Conservation (phyloP, 2,113 vertebrate species). For the Semnornis frantzii region DNA sequence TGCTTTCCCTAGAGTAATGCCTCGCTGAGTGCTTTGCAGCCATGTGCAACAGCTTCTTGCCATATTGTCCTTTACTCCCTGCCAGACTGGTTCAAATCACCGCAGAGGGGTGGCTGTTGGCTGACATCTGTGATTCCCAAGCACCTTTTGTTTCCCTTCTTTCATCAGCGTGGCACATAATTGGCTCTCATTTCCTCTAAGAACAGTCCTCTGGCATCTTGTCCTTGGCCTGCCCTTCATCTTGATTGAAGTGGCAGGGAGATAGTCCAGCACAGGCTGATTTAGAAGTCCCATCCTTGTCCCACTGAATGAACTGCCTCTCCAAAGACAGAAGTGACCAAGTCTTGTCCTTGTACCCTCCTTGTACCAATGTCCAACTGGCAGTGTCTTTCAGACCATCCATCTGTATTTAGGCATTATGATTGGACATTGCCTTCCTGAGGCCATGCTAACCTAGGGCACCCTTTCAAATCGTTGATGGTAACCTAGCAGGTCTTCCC, state of each 20-base stretch:
- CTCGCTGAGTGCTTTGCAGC: not conserved
- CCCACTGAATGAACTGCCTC: not conserved
- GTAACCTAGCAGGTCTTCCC: not conserved
- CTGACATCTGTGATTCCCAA: not conserved
- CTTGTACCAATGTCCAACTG: not conserved
- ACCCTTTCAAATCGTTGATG: not conserved
- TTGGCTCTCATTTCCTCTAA: not conserved
- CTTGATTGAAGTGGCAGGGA: not conserved
- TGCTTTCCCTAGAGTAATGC: not conserved
- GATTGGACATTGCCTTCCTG: not conserved
- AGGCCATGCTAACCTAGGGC: not conserved
- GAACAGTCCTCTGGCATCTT: not conserved
- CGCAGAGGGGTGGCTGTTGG: not conserved
- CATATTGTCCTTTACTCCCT: not conserved
- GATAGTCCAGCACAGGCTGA: not conserved
- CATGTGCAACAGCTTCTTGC: not conserved
- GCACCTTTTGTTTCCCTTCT: not conserved
- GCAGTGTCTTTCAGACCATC: not conserved
- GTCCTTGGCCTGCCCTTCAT: not conserved
- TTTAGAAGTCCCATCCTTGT: not conserved
- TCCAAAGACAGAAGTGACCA: not conserved
- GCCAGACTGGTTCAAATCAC: not conserved
- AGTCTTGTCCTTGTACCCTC: not conserved
- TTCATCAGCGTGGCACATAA: not conserved
- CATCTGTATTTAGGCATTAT: not conserved